These are phyloP conservation scores for Rhynchophorus ferrugineus DNA, from an alignment of 1,140 invertebrate species.

Conservation along the genomic window DNA sequence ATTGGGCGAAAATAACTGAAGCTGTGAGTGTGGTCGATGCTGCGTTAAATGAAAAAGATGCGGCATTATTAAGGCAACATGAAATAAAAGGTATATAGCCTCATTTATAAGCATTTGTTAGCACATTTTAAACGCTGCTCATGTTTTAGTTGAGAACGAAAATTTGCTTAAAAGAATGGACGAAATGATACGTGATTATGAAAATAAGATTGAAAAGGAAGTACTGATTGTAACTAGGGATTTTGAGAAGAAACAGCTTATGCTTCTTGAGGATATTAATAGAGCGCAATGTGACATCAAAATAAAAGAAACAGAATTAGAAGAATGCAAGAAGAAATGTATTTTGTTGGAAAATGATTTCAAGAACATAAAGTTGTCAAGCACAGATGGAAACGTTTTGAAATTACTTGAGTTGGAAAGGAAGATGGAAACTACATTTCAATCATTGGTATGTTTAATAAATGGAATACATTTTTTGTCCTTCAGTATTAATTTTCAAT, in stretches of 20 bases:
- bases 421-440: constrained; percentile 35
- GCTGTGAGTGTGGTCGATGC: constrained; percentile 35
- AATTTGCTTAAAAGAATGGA: constrained; percentile 18
- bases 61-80: constrained; percentile 32
- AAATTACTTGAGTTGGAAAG: constrained; percentile 35
- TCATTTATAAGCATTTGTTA: no score
- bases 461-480: not conserved
- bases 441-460: constrained; percentile 31
- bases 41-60: constrained; percentile 37
- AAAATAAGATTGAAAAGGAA: constrained; percentile 29
- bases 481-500: not conserved
- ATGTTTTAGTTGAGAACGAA: constrained; percentile 15
- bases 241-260: constrained; percentile 24
- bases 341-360: constrained; percentile 29
- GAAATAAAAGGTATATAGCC: constrained; percentile 30
- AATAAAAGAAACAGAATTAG: constrained; percentile 26
- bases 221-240: constrained; percentile 18
- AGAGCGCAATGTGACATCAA: constrained; percentile 24
- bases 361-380: constrained; percentile 18
- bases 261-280: constrained; percentile 20
- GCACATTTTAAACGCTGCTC: no score
- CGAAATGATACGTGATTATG: constrained; percentile 17
- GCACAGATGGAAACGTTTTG: constrained; percentile 25
- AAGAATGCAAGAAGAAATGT: constrained; percentile 25
- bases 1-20: constrained; percentile 33